Evolutionary conservation across 2,113 vertebrate species (phyloP), one percentile per base, ranked within the genome.

Genomic region (Poeciliopsis occidentalis): DNA sequence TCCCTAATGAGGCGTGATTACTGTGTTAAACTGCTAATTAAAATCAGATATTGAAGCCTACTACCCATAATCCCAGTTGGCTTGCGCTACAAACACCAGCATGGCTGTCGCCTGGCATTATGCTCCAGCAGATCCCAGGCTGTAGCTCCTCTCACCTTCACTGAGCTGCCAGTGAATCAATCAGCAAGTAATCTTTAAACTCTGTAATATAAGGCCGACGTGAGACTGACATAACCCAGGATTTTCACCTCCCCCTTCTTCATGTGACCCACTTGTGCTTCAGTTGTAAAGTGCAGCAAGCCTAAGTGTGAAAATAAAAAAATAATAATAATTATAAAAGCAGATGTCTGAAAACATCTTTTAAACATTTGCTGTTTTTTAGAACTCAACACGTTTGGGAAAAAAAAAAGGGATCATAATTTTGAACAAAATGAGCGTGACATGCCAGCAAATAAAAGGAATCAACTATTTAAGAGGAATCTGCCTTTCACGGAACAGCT

Each of bases 21-120:
- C 90, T 91, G 92, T 92, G 88, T 93, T 93, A 93, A 88, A 91
- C 86, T 90, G 88, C 85, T 94, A 93, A 94, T 94, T 94, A 94
- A 94, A 95, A 94, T 92, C 92, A 91, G 93, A 94, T 93, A 93
- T 93, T 94, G 93, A 89, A 91, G 84, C 90, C 89, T 88, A 81
- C 87, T 91, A 90, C 87, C 90, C 89, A 93, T 91, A 92, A 94
- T 94, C 89, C 91, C 90, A 88, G 87, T 90, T 92, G 92, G 88
- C 86, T 90, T 73, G 78, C 17, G 84, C 85, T 91, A 73, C 87
- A 86, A 92, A 92, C 88, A 90, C 78, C 81, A 82, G 86, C 77
- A 80, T 91, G 86, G 69, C 90, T 90, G 87, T 89, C 82, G 82
- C 83, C 66, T 22, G 78, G 79, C 57, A 80, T 90, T 87, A 82